A percentile compares a stretch with the other conserved stretches of the same genome.
Evolutionary conservation across 2,888 invertebrate species (phyloP).

Genomic region (Latrodectus elegans): DNA sequence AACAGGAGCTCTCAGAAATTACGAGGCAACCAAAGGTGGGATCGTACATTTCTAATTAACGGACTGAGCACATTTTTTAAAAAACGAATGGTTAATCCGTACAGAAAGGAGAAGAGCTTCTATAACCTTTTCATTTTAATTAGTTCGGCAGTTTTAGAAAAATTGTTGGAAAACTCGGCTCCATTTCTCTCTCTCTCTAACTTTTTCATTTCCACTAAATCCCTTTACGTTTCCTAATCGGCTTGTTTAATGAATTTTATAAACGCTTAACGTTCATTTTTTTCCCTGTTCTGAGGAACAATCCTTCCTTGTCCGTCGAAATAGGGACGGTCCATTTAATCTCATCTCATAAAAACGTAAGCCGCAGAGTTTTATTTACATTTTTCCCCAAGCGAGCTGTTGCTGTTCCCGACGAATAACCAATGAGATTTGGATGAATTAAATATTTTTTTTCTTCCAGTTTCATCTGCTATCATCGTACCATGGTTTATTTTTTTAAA

Average conservation of each 20-base stretch:
- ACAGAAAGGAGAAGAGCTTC: not conserved
- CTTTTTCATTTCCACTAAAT: slow-evolving; percentile 53
- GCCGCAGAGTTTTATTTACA: slow-evolving; percentile 46
- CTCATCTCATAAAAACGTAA: slow-evolving; percentile 32
- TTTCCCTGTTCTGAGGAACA: not conserved
- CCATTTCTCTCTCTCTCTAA: slow-evolving; percentile 1
- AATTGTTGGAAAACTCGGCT: slow-evolving; percentile 36
- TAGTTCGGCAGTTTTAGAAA: slow-evolving; percentile 50
- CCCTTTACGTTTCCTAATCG: slow-evolving; percentile 51
- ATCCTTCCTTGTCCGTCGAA: slow-evolving; percentile 1
- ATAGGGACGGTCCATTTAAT: slow-evolving; percentile 30
- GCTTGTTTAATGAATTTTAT: slow-evolving; percentile 62
- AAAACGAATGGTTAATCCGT: slow-evolving; percentile 33
- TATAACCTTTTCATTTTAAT: slow-evolving; percentile 44
- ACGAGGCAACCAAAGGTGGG: not conserved
- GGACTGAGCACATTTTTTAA: slow-evolving; percentile 37
- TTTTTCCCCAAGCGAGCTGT: not conserved
- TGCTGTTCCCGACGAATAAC: not conserved
- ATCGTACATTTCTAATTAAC: slow-evolving; percentile 53
- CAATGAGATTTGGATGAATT: slow-evolving; percentile 1
- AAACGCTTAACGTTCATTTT: slow-evolving; percentile 34
- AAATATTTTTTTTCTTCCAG: slow-evolving; percentile 1
- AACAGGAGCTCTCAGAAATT: not conserved
- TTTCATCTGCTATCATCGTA: slow-evolving; percentile 13
- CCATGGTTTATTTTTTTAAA: not conserved